Percentiles rank a stretch among this genome's conserved stretches.
These are phyloP conservation scores for Eupeodes latifasciatus DNA, from an alignment of 2,888 invertebrate species.

Conservation along the genomic window DNA sequence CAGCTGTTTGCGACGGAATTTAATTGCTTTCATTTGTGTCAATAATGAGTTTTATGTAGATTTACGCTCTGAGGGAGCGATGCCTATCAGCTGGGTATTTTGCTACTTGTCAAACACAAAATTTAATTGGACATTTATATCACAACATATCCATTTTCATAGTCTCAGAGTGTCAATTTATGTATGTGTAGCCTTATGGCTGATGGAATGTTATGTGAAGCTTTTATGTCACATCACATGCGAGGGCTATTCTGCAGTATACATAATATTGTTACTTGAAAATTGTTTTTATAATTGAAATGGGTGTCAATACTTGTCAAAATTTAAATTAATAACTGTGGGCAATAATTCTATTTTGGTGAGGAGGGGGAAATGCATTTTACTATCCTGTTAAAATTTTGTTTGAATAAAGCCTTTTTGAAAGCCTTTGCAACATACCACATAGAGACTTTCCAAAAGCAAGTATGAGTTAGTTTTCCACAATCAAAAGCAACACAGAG, in stretches of 20 bases:
- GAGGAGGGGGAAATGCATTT: no score
- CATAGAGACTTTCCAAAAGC: no score
- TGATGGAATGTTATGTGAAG: neutral
- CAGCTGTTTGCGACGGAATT: slow-evolving; percentile 6
- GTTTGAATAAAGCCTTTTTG: no score
- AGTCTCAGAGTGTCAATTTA: neutral
- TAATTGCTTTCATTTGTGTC: slow-evolving; percentile 34
- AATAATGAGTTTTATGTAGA: slow-evolving; percentile 41
- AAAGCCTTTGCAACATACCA: no score
- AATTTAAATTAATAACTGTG: neutral
- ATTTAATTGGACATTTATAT: neutral
- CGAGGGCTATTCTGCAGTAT: neutral
- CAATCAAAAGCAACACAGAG: no score
- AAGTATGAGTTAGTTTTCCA: no score
- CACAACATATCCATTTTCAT: neutral
- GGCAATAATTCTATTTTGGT: neutral
- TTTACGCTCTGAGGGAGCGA: neutral
- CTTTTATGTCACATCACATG: neutral
- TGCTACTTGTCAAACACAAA: slow-evolving; percentile 11
- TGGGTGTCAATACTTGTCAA: neutral
- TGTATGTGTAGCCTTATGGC: neutral
- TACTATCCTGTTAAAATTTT: no score
- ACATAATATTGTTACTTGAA: neutral
- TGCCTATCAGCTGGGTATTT: neutral
- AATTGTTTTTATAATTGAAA: neutral